Evolutionary conservation across 2,888 invertebrate genomes (phyloP), one percentile per base, ranked within the genome.

Genomic region (Rhyacophila evoluta): DNA sequence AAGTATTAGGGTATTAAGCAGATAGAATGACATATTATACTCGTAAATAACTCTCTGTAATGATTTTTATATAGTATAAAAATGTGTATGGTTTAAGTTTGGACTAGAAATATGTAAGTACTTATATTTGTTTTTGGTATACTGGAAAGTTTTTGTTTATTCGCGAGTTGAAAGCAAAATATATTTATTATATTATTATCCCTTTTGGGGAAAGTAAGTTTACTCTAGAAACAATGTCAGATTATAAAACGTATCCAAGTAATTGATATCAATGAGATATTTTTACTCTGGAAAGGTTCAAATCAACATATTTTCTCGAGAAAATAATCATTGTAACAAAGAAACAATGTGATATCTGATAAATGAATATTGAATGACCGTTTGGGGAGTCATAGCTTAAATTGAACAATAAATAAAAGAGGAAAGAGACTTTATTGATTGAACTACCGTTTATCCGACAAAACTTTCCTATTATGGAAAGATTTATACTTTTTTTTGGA

Each of bases 351-450:
- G 25, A 19, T 55, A 10, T 55, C 5, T 55, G 55, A 25, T 55
- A 55, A 55, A 55, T 55, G 55, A 55, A 55, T 55, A 55, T 55
- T 55, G 55, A 55, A 55, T 55, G 55, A 25, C 19, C 19, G 15
- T 0, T 12, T 55, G 15, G 19, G 55, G 15, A 25, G 25, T 15
- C 19, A 25, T 8, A 8, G 19, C 10, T 6, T 25, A 10, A 19
- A 55, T 19, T 19, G 19, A 55, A n/a, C n/a, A 55, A 19, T 25
- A 25, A 55, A 55, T 19, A 19, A 55, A 55, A 25, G 8, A 19
- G 25, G 10, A 33, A 33, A 33, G 6, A 33, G 29, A 33, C 2
- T 33, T 4, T 33, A 33, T 33, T 33, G 29, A 33, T 33, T 4
- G 6, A 33, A 33, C n/a, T n/a, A n/a, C n/a, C n/a, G n/a, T n/a